Evolutionary conservation across 2,888 invertebrate genomes (phyloP).

Genomic region (Ephialtes manifestator): DNA sequence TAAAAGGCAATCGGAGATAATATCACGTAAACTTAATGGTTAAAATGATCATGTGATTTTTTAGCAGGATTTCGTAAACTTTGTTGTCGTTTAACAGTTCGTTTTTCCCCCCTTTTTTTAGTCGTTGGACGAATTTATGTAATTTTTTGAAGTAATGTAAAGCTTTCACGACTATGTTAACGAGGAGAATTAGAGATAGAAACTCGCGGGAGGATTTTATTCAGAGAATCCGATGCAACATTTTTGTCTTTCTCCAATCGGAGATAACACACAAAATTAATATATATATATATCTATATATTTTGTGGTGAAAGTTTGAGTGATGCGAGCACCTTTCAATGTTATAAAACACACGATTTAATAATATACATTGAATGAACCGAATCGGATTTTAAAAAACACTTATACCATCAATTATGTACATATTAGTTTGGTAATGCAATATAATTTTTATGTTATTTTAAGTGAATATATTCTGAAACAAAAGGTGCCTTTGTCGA

Average conservation of each 20-base stretch:
- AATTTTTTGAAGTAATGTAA: slow-evolving; percentile 75
- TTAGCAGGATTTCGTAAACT: slow-evolving; percentile 81
- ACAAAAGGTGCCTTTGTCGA: slow-evolving; percentile 82
- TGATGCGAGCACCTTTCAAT: slow-evolving; percentile 73
- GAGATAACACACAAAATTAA: not conserved
- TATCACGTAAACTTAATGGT: slow-evolving; percentile 55
- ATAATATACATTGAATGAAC: slow-evolving; percentile 72
- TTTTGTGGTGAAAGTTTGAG: slow-evolving; percentile 77
- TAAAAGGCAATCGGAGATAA: slow-evolving; percentile 39
- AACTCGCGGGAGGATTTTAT: slow-evolving; percentile 24
- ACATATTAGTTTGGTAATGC: slow-evolving; percentile 84
- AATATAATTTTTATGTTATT: slow-evolving; percentile 83
- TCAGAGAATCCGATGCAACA: slow-evolving; percentile 16
- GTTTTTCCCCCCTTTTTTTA: slow-evolving; percentile 75
- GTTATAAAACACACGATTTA: slow-evolving; percentile 64
- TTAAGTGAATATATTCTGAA: slow-evolving; percentile 80
- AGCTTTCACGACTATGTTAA: slow-evolving; percentile 64
- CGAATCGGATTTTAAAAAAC: slow-evolving; percentile 75
- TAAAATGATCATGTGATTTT: slow-evolving; percentile 81
- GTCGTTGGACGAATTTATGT: slow-evolving; percentile 79
- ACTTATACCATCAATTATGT: slow-evolving; percentile 76
- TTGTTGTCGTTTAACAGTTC: slow-evolving; percentile 83
- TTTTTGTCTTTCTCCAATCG: not conserved
- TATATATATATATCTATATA: slow-evolving; percentile 63
- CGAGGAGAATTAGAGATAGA: slow-evolving; percentile 15